phyloP scores from a whole-genome alignment of 2,888 invertebrate species.

The Tillus elongatus region DNA sequence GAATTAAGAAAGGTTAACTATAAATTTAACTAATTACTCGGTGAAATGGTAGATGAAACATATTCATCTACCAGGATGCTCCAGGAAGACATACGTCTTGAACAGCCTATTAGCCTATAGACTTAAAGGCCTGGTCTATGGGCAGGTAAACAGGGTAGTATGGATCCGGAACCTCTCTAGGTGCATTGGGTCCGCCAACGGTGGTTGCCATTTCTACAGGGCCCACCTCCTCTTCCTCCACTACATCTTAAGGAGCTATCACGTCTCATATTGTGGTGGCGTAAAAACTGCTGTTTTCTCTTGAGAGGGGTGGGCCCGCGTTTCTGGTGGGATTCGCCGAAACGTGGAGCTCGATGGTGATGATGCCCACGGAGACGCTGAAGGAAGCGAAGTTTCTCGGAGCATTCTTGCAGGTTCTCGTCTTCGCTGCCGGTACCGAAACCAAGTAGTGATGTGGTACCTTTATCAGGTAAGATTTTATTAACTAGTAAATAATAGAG shows the following conservation, averaged over 20 bases:
- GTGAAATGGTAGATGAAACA: conserved; percentile 77
- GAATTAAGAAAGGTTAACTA: no score
- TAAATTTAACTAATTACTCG: conserved; percentile 57
- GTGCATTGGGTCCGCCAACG: conserved; percentile 33
- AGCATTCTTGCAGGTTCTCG: conserved; percentile 41
- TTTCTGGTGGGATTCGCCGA: conserved; percentile 50
- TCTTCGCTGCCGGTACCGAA: conserved; percentile 39
- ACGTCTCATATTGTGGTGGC: conserved; percentile 38
- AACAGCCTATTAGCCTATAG: conserved; percentile 60
- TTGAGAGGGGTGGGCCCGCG: conserved; percentile 53
- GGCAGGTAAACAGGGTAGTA: conserved; percentile 58
- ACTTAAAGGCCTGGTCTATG: conserved; percentile 59
- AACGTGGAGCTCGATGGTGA: conserved; percentile 38
- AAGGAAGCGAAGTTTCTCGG: conserved; percentile 45
- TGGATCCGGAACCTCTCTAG: conserved; percentile 52
- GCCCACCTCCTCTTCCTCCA: conserved; percentile 39
- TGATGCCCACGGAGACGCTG: conserved; percentile 41
- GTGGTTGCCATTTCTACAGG: conserved; percentile 31
- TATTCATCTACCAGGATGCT: conserved; percentile 72
- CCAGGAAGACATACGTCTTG: conserved; percentile 78
- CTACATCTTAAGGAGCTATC: conserved; percentile 36
- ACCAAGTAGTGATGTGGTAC: no score
- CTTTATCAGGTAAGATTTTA: no score
- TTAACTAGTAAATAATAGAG: no score
- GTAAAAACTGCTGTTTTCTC: conserved; percentile 38